Base-by-base conservation (phyloP, 2,113 vertebrate species). In the Monopterus albus region DNA sequence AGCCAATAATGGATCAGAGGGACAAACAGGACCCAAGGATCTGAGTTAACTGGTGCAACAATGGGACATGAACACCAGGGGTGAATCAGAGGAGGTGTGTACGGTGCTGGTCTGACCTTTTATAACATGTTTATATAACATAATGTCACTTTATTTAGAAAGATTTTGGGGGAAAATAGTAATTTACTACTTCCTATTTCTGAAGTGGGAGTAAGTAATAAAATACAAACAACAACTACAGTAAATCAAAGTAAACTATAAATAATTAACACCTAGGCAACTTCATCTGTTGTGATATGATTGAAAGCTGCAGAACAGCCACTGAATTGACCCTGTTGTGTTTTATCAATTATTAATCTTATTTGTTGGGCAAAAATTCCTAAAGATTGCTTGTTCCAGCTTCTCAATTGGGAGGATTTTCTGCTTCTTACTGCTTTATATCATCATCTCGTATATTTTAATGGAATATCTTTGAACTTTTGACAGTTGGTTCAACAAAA, bases 1-100 rank as follows among this genome's bases (percentile, higher is more conserved):
- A 17, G 82, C 79, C 80, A 67, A 58, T 87, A 84, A 86, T 68
- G 64, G 71, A 56, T 73, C 80, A 72, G 35, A 53, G 82, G 84
- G 80, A 79, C 68, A 76, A 79, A 85, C 75, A 68, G 76, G 70
- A 81, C 46, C 45, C 62, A 15, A 18, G 75, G 71, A 82, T 82
- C 81, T 53, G 60, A 80, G 76, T 80, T 74, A 73, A 75, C 81
- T 66, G 73, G 78, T 63, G 28, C 64, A 39, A 78, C 68, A 70
- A 55, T 58, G 66, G 65, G 62, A 58, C 38, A 23, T 26, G 55
- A 62, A 63, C 82, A 69, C 76, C 47, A 50, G 75, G 50, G 68
- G 61, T 10, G 36, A 39, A 50, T 80, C 62, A 52, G 58, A 73
- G 51, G 25, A 29, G 43, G 63, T 4, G 39, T 50, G 46, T 47